Percentiles rank a stretch among this genome's conserved stretches.
Conservation (phyloP, 2,888 invertebrate species). For the Epistrophella euchroma region DNA sequence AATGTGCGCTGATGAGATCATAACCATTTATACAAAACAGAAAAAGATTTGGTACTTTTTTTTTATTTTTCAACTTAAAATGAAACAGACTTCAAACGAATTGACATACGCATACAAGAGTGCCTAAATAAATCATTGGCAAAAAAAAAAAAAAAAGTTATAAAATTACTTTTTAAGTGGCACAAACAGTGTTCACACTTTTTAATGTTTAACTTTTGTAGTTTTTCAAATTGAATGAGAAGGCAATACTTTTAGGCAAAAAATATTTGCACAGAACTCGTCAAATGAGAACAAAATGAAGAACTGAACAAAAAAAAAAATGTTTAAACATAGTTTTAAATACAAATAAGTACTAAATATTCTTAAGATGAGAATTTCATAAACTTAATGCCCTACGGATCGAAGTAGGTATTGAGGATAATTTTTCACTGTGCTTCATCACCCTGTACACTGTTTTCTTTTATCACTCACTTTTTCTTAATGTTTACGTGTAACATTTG, state of each 20-base stretch:
- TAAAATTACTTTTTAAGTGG: constrained; percentile 3
- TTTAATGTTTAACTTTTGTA: background rate
- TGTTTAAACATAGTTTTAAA: no score
- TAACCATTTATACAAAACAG: constrained; percentile 62
- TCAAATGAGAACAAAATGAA: background rate
- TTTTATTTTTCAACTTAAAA: constrained; percentile 16
- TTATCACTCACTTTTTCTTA: background rate
- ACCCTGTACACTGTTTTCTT: background rate
- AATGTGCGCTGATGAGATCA: constrained; percentile 60
- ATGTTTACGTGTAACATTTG: background rate
- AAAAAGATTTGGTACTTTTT: constrained; percentile 48
- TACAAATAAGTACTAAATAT: no score
- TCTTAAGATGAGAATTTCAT: no score
- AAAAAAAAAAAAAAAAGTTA: background rate
- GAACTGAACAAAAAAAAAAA: no score
- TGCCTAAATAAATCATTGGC: constrained; percentile 27
- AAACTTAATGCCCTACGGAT: no score
- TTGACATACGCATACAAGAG: constrained; percentile 33
- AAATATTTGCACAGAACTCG: background rate
- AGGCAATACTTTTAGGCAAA: background rate
- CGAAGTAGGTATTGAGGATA: no score
- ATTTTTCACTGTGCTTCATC: background rate
- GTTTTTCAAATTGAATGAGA: background rate
- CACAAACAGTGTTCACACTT: background rate
- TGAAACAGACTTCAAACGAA: constrained; percentile 43